Percentiles rank a stretch among this genome's conserved stretches.
Conservation (phyloP, 2,113 vertebrate genomes). For the Micromys minutus region DNA sequence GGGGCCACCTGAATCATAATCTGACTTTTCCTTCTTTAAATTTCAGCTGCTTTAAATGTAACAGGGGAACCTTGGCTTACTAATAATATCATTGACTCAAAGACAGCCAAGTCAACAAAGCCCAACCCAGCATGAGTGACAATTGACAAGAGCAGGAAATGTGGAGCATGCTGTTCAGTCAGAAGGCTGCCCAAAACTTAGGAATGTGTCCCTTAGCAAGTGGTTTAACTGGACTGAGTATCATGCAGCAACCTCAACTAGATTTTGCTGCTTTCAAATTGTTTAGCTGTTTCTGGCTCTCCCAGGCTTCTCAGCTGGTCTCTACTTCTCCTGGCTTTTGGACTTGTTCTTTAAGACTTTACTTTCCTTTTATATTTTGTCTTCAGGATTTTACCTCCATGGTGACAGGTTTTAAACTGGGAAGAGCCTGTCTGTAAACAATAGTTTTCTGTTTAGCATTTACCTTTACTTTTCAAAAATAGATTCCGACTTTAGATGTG, state of each 20-base stretch:
- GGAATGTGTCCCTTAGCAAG: no score
- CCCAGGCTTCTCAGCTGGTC: neutral
- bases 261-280: no score
- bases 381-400: neutral
- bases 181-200: no score
- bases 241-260: no score
- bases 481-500: neutral
- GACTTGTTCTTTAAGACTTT: neutral
- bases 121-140: neutral
- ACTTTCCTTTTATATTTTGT: neutral
- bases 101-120: neutral
- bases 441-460: neutral
- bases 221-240: no score
- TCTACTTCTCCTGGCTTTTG: neutral
- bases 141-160: neutral
- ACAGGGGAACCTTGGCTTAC: neutral
- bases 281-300: no score
- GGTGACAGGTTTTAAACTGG: neutral
- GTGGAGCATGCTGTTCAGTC: no score
- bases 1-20: neutral
- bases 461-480: neutral
- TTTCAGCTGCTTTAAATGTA: neutral
- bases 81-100: neutral
- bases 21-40: neutral
- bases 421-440: neutral